A percentile compares a stretch with the other conserved stretches of the same genome.
Evolutionary conservation across 1,140 invertebrate species (phyloP).

Genomic region (Drosophila tropicalis): DNA sequence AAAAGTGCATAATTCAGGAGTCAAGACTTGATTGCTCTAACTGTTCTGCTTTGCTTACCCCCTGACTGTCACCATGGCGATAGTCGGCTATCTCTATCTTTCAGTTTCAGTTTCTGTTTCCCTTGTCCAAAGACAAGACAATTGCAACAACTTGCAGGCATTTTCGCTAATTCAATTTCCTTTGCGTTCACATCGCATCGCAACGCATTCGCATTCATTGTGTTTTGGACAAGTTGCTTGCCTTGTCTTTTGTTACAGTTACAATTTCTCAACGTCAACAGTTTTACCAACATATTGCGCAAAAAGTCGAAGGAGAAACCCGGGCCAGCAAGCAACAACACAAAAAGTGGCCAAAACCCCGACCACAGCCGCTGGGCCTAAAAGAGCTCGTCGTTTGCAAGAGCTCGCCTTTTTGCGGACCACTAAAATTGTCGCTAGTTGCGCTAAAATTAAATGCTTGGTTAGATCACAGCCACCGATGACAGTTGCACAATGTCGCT

Average conservation of each 20-base stretch:
- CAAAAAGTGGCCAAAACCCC: conserved; percentile 37
- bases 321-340: conserved; percentile 34
- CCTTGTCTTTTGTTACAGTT: conserved; percentile 77
- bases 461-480: conserved; percentile 67
- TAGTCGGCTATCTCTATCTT: conserved; percentile 20
- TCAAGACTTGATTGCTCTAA: conserved; percentile 4
- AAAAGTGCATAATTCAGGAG: conserved; percentile 58
- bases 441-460: conserved; percentile 72
- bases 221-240: conserved; percentile 61
- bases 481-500: conserved; percentile 76
- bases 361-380: conserved; percentile 23
- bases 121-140: conserved; percentile 28
- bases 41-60: not conserved
- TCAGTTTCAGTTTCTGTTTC: conserved; percentile 18
- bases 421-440: conserved; percentile 75
- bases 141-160: conserved; percentile 39
- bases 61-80: conserved; percentile 18
- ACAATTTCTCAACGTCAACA: conserved; percentile 72
- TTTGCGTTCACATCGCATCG: conserved; percentile 4
- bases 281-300: conserved; percentile 62
- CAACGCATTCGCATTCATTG: conserved; percentile 59
- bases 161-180: conserved; percentile 74
- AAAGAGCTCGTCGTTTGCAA: not conserved
- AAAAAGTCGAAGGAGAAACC: conserved; percentile 34
- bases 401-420: conserved; percentile 32